Evolutionary conservation across 2,888 invertebrate genomes (phyloP).

Genomic region (Cecidostiba fungosa): DNA sequence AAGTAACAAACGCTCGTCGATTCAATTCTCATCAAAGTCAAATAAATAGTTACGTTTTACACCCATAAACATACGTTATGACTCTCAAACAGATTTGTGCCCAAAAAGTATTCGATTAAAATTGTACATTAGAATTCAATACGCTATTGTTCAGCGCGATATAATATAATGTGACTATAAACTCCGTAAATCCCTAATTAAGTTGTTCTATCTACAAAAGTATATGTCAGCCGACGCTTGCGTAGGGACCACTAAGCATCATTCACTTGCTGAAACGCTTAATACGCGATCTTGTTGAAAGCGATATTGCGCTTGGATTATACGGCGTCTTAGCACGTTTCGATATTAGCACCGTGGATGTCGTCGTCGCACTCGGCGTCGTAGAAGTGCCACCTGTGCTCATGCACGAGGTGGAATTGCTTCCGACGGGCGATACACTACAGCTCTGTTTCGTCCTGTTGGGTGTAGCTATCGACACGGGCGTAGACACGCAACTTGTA

Average conservation of each 20-base stretch:
- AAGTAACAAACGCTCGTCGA: conserved; percentile 24
- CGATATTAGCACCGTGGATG: conserved; percentile 69
- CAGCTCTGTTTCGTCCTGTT: conserved; percentile 63
- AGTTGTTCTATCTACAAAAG: conserved; percentile 60
- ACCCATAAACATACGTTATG: conserved; percentile 2
- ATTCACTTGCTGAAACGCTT: conserved; percentile 72
- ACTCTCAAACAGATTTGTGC: not conserved
- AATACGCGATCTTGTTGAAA: conserved; percentile 77
- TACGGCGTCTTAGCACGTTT: conserved; percentile 76
- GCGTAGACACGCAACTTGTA: conserved; percentile 37
- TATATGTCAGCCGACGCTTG: conserved; percentile 40
- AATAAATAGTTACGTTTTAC: not conserved
- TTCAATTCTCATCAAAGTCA: conserved; percentile 14
- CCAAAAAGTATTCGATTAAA: not conserved
- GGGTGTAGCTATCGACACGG: conserved; percentile 48
- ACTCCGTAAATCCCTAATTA: conserved; percentile 55
- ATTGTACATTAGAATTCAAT: not conserved
- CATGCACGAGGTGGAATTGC: conserved; percentile 16
- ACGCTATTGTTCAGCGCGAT: conserved; percentile 8
- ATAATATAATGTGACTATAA: conserved; percentile 59
- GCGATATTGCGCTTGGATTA: conserved; percentile 74
- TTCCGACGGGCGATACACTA: conserved; percentile 33
- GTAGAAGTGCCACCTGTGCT: not conserved
- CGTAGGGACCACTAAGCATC: not conserved
- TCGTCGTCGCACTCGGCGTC: conserved; percentile 26